Percentiles rank a stretch among this genome's conserved stretches.
Evolutionary conservation across 2,113 vertebrate genomes (phyloP).

Genomic region (Amazona vittata): DNA sequence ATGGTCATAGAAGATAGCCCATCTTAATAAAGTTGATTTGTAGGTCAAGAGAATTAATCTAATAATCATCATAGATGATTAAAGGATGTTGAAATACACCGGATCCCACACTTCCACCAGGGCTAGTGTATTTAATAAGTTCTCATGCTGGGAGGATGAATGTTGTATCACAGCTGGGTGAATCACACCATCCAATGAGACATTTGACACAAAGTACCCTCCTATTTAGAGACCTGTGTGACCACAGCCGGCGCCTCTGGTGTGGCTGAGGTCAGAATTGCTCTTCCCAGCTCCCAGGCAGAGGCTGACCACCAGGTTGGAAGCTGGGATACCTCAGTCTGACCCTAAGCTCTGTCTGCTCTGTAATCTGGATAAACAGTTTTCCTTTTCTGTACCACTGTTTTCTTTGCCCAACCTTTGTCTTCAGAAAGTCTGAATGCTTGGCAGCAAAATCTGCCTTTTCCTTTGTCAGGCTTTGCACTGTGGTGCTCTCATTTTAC

Average conservation of each 20-base stretch:
- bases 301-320: neutral
- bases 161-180: neutral
- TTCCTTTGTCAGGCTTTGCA: neutral
- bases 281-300: neutral
- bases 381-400: neutral
- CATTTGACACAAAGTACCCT: neutral
- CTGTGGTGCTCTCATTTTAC: neutral
- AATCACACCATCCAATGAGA: neutral
- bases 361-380: neutral
- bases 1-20: neutral
- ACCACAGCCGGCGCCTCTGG: fast-evolving
- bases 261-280: neutral
- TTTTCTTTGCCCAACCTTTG: neutral
- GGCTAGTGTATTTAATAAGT: neutral
- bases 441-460: neutral
- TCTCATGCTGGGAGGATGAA: neutral
- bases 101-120: fast-evolving
- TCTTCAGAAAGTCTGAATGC: neutral
- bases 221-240: neutral
- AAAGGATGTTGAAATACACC: neutral
- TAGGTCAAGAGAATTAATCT: neutral
- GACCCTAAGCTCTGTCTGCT: neutral
- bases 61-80: neutral
- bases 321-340: neutral
- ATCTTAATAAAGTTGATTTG: neutral